Evolutionary conservation across 2,888 invertebrate species (phyloP), one percentile per base, ranked within the genome.

Genomic region (Idaea dimidiata): DNA sequence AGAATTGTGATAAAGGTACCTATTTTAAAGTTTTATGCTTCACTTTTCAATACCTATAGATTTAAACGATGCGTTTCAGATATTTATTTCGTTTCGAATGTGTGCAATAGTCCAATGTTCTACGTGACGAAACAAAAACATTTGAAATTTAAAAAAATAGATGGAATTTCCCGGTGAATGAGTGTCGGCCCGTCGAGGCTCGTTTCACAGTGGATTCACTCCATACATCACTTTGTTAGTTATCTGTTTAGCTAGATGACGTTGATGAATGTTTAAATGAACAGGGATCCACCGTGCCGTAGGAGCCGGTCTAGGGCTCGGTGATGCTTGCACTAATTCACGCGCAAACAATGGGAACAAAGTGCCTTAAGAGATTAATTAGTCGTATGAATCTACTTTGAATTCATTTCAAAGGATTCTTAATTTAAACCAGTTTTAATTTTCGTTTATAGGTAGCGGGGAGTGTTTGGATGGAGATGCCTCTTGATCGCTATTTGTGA

Each of bases 141-240:
- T 58, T 61, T 59, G 55, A 60, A 58, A 43, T 62, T 58, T 61
- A 72, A 66, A 72, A 72, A 73, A 68, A 72, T 63, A 64, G 68
- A 69, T 68, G 65, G 65, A 68, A 64, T 75, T 77, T 77, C 75
- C 72, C 57, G 71, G 64, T 72, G 70, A 66, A 67, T 73, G 66
- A 73, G 72, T 74, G 73, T 69, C 57, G 62, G 70, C 69, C 64
- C 68, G 71, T 70, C 77, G 73, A 71, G 76, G 67, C 80, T 80
- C 75, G 81, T 84, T 86, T 81, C 79, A 82, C 84, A 82, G 80
- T 79, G 77, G 72, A 79, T 82, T 81, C 81, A 75, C 81, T 82
- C 81, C 85, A 87, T 87, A 86, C 83, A 87, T 87, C 87, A 87
- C 85, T 81, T 82, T 77, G 83, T 83, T 84, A 84, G 85, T 84